Conservation (phyloP, 2,888 invertebrate species). For the Limenitis camilla region DNA sequence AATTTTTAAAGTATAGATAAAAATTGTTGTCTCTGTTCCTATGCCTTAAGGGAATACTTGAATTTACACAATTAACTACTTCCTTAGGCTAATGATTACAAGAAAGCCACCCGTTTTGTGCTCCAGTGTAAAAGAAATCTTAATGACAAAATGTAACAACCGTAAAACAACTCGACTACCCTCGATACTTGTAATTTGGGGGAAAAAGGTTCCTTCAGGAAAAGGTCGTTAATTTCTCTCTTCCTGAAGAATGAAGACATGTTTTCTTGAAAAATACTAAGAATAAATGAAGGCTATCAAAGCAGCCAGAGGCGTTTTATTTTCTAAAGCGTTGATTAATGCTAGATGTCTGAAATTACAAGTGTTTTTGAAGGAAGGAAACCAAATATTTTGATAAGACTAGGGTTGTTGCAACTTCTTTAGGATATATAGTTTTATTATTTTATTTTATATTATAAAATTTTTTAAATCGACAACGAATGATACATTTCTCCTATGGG, state of each 20-base stretch:
- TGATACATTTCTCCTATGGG: no score
- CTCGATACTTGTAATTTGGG: conserved; percentile 25
- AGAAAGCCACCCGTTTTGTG: background rate
- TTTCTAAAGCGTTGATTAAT: conserved; percentile 25
- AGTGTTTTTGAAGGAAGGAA: background rate
- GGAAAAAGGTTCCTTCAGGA: conserved; percentile 21
- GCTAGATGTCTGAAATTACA: conserved; percentile 5
- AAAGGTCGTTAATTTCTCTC: conserved; percentile 28
- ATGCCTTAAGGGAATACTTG: background rate
- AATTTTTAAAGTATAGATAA: no score
- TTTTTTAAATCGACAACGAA: no score
- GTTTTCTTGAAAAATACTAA: conserved; percentile 32
- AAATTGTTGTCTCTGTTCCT: no score
- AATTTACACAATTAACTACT: background rate
- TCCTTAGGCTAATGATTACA: conserved; percentile 1
- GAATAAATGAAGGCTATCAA: conserved; percentile 44
- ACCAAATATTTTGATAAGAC: no score
- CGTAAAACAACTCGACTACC: conserved; percentile 20
- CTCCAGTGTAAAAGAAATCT: conserved; percentile 7
- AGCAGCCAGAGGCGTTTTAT: conserved; percentile 27
- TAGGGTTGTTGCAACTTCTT: no score
- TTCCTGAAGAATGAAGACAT: conserved; percentile 24
- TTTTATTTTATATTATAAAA: no score
- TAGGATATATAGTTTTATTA: no score
- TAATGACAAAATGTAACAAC: conserved; percentile 20